phyloP scores from a whole-genome alignment of 2,113 vertebrate genomes.

The Anoplopoma fimbria region DNA sequence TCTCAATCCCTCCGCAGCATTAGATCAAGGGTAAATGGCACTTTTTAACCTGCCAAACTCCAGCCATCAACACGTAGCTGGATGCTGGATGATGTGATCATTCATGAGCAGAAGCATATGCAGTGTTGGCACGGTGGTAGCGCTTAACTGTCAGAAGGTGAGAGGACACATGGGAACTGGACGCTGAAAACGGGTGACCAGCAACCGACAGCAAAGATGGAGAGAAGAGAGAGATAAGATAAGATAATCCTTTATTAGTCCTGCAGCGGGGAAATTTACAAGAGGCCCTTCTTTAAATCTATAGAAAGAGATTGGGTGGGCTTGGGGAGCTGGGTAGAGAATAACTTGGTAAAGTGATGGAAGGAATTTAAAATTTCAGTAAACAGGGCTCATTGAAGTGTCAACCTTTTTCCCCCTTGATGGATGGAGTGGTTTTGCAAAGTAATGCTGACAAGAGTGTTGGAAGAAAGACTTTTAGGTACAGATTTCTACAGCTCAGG shows the following conservation, averaged over 20 bases:
- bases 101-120: background rate
- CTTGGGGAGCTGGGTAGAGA: background rate
- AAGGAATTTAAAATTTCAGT: background rate
- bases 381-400: background rate
- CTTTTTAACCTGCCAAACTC: conserved; percentile 4
- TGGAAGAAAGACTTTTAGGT: conserved; percentile 20
- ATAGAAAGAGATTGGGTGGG: background rate
- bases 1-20: conserved; percentile 1
- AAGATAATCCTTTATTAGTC: too few relatives aligned
- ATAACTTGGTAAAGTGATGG: background rate
- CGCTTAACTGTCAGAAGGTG: background rate
- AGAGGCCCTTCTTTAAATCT: background rate
- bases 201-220: background rate
- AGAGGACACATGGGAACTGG: background rate
- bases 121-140: background rate
- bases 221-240: too few relatives aligned
- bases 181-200: conserved; percentile 19
- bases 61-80: background rate
- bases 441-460: conserved; percentile 25
- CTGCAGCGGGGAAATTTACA: too few relatives aligned
- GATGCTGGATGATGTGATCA: background rate
- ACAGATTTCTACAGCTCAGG: conserved; percentile 27
- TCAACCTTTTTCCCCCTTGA: background rate
- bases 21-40: background rate
- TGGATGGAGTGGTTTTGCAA: conserved; percentile 15